Percentiles rank a stretch among this genome's conserved stretches.
Conservation (phyloP, 2,888 invertebrate genomes). For the Adelognathus sp. region DNA sequence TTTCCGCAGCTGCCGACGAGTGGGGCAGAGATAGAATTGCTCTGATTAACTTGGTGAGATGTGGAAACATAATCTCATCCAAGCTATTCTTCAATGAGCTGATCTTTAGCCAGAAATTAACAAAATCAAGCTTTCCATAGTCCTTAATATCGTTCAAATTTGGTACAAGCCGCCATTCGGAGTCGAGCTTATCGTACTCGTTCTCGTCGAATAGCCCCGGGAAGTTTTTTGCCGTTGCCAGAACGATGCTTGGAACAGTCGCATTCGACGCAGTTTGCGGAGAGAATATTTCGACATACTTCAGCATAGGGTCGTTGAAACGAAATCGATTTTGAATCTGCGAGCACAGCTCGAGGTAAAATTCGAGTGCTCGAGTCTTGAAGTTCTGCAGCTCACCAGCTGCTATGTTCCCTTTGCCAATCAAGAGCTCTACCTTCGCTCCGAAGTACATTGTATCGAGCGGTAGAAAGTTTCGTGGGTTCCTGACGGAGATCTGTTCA, state of each 20-base stretch:
- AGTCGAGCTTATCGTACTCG: not conserved
- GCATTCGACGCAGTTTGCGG: not conserved
- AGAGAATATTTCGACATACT: not conserved
- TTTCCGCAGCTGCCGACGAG: not conserved
- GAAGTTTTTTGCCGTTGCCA: not conserved
- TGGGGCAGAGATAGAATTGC: not conserved
- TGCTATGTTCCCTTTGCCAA: constrained; percentile 12
- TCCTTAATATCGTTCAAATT: not conserved
- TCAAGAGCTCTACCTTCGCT: constrained; percentile 13
- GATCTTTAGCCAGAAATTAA: not conserved
- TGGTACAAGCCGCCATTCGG: not conserved
- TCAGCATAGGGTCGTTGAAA: constrained; percentile 5
- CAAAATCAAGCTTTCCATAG: not conserved
- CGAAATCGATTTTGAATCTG: constrained; percentile 33
- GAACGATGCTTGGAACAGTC: not conserved
- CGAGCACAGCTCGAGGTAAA: constrained; percentile 28
- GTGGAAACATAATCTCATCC: too few species aligned
- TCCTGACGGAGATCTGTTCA: constrained; percentile 21
- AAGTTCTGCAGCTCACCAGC: constrained; percentile 31
- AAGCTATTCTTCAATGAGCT: not conserved
- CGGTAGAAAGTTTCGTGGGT: constrained; percentile 19
- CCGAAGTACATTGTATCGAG: constrained; percentile 25
- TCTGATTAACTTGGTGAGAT: too few species aligned
- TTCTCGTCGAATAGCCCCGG: not conserved
- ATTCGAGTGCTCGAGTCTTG: constrained; percentile 16